Conservation (phyloP, 30 jellyfish, hydroid and myxozoan species). For the Sanderia malayensis region DNA sequence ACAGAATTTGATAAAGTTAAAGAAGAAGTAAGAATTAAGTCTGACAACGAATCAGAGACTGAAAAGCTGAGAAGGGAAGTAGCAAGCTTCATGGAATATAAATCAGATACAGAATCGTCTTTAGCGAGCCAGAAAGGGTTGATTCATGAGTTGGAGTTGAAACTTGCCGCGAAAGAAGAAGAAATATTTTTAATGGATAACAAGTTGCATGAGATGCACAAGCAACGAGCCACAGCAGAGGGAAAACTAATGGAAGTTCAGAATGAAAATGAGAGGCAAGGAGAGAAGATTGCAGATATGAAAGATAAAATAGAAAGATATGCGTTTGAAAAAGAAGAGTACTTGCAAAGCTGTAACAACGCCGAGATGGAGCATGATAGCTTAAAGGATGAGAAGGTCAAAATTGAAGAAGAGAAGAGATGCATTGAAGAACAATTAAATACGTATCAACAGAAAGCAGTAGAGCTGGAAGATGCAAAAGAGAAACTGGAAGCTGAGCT, state of each 20-base stretch:
- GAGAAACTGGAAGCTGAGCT: slow-evolving; percentile 15
- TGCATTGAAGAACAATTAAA: slow-evolving; percentile 1
- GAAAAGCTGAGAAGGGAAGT: slow-evolving; percentile 2
- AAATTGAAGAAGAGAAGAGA: slow-evolving; percentile 20
- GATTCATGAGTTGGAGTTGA: slow-evolving; percentile 35
- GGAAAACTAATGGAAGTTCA: slow-evolving; percentile 50
- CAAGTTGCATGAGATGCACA: slow-evolving; percentile 31
- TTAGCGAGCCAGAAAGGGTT: slow-evolving; percentile 4
- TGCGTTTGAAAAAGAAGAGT: slow-evolving; percentile 12
- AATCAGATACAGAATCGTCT: not conserved
- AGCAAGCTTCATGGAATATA: slow-evolving; percentile 8
- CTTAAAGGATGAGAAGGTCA: slow-evolving; percentile 27
- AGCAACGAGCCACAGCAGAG: slow-evolving; percentile 33
- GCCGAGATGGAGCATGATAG: slow-evolving; percentile 7
- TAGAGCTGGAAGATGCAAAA: not conserved
- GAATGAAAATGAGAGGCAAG: slow-evolving; percentile 26
- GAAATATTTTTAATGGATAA: slow-evolving; percentile 22
- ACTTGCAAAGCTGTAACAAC: not conserved
- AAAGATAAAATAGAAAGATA: slow-evolving; percentile 8
- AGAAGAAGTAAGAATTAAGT: not conserved
- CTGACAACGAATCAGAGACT: not conserved
- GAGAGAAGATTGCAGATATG: slow-evolving; percentile 32
- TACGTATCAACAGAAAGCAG: not conserved
- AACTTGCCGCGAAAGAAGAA: slow-evolving; percentile 49
- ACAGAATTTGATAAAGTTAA: slow-evolving; percentile 2